phyloP scores from a whole-genome alignment of 2,797 vertebrate species.

The Fistularia tabacaria region DNA sequence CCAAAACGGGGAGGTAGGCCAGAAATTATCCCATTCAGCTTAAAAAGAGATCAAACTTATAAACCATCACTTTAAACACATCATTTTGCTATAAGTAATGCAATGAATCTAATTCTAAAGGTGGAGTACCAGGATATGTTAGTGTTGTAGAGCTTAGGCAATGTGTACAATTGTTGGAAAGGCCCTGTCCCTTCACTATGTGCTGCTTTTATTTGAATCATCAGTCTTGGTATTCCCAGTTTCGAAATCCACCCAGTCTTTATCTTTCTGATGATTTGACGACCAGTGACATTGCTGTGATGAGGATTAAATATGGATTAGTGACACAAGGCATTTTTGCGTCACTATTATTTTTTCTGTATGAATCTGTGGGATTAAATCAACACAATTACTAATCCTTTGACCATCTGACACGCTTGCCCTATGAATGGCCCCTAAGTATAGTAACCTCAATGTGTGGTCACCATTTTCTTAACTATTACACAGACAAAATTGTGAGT shows the following conservation, averaged over 20 bases:
- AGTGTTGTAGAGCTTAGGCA: too few relatives aligned
- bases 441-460: too few relatives aligned
- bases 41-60: conserved; percentile 6
- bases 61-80: background rate
- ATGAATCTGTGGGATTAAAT: conserved; percentile 57
- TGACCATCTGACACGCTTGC: conserved; percentile 51
- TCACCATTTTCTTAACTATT: too few relatives aligned
- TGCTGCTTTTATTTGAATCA: conserved; percentile 5
- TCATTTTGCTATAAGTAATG: too few relatives aligned
- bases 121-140: too few relatives aligned
- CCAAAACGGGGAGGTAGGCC: conserved; percentile 83
- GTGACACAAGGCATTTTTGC: conserved; percentile 56
- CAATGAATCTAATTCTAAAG: too few relatives aligned
- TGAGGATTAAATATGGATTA: conserved; percentile 65
- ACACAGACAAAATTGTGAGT: too few relatives aligned
- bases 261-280: conserved; percentile 54
- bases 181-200: background rate
- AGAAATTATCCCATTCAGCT: conserved; percentile 27
- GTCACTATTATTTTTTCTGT: conserved; percentile 55
- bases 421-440: conserved; percentile 21
- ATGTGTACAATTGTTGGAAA: too few relatives aligned
- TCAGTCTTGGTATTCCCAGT: background rate
- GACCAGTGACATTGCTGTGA: conserved; percentile 39
- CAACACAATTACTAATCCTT: conserved; percentile 59
- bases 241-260: conserved; percentile 3